Evolutionary conservation across 2,888 invertebrate genomes (phyloP).

Genomic region (Xanthia togata): DNA sequence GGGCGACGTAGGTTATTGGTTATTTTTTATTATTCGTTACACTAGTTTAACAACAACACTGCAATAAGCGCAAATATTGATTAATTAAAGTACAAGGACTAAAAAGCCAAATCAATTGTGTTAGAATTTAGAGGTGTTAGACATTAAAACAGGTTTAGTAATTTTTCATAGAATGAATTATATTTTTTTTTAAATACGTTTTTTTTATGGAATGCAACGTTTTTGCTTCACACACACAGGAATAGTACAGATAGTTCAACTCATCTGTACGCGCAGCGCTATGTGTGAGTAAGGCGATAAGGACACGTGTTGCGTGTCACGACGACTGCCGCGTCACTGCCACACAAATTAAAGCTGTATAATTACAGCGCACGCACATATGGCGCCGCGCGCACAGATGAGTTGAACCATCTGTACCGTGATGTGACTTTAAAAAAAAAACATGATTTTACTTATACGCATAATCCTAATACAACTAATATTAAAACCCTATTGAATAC

Average conservation of each 20-base stretch:
- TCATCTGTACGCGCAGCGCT: too few relatives aligned
- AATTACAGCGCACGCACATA: too few relatives aligned
- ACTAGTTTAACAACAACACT: constrained; percentile 39
- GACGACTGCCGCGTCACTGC: too few relatives aligned
- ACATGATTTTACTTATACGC: too few relatives aligned
- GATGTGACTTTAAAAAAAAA: neutral
- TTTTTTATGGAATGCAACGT: neutral
- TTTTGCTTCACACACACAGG: neutral
- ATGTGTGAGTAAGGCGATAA: too few relatives aligned
- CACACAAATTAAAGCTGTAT: too few relatives aligned
- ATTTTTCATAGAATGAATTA: neutral
- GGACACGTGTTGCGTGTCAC: too few relatives aligned
- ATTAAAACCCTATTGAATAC: neutral
- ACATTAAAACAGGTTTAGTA: constrained; percentile 22
- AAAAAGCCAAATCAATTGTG: constrained; percentile 30
- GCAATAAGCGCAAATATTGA: constrained; percentile 66
- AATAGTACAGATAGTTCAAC: too few relatives aligned
- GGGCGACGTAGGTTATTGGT: constrained; percentile 36
- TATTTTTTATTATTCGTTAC: constrained; percentile 45
- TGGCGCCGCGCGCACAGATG: too few relatives aligned
- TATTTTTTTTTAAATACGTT: neutral
- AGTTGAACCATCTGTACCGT: too few relatives aligned
- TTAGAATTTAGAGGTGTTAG: constrained; percentile 54
- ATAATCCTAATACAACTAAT: too few relatives aligned
- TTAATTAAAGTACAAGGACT: constrained; percentile 39